These are phyloP conservation scores for Andrena chrysosceles DNA, from an alignment of 2,888 invertebrate genomes.

Conservation along the genomic window DNA sequence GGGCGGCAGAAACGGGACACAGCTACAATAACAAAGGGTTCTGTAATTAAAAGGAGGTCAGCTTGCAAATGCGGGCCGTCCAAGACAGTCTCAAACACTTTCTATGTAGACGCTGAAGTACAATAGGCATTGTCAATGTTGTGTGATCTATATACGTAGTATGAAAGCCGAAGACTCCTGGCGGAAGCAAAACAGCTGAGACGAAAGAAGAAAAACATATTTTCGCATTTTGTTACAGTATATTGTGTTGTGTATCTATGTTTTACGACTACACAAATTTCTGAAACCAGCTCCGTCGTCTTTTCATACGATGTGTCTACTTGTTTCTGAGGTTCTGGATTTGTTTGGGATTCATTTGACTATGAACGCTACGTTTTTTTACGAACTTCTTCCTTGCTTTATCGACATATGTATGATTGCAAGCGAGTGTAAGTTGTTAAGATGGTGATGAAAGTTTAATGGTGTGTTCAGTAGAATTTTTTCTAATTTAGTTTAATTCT, in stretches of 20 bases:
- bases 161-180: neutral
- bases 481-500: too few relatives aligned
- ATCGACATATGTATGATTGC: neutral
- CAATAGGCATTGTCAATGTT: neutral
- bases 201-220: conserved; percentile 21
- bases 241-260: conserved; percentile 67
- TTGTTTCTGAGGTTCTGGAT: neutral
- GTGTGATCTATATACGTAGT: neutral
- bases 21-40: conserved; percentile 41
- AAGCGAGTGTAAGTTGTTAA: too few relatives aligned
- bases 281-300: conserved; percentile 33
- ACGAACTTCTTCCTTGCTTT: neutral
- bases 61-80: neutral
- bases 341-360: neutral
- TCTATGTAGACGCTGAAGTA: neutral
- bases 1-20: conserved; percentile 14
- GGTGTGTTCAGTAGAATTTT: too few relatives aligned
- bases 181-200: neutral
- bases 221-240: conserved; percentile 30
- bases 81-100: neutral
- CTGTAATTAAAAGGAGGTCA: conserved; percentile 60
- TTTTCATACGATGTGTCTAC: conserved; percentile 9
- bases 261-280: conserved; percentile 74
- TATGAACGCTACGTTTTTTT: neutral
- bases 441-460: too few relatives aligned